phyloP scores from a whole-genome alignment of 2,888 invertebrate genomes.

The Cephus pygmeus region DNA sequence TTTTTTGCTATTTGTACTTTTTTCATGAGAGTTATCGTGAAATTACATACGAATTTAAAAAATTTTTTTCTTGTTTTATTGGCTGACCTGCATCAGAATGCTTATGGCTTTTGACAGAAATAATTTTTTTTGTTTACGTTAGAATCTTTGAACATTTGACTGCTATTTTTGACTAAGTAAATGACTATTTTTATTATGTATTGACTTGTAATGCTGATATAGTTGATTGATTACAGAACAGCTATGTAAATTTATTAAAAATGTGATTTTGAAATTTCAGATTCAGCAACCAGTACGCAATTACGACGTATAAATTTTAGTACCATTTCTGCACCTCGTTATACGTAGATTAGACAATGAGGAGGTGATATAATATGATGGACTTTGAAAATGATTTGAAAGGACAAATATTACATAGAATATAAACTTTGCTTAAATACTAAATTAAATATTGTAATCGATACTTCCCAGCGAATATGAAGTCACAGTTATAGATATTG shows the following conservation, averaged over 20 bases:
- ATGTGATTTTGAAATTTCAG: not conserved
- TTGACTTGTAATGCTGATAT: not conserved
- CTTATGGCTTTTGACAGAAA: not conserved
- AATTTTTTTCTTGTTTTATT: not conserved
- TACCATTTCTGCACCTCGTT: not conserved
- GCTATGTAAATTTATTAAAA: not conserved
- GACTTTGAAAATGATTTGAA: not conserved
- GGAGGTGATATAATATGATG: not conserved
- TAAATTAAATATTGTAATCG: not conserved
- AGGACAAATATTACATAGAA: not conserved
- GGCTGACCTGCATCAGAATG: not conserved
- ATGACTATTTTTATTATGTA: not conserved
- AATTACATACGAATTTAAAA: too few relatives aligned
- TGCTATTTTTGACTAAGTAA: not conserved
- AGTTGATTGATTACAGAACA: not conserved
- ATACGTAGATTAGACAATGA: not conserved
- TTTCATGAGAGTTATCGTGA: too few relatives aligned
- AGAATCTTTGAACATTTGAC: not conserved
- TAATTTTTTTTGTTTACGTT: not conserved
- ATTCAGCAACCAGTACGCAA: not conserved
- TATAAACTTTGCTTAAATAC: not conserved
- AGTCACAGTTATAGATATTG: not conserved
- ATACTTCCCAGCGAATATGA: not conserved
- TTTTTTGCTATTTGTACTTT: not conserved
- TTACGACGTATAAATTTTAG: not conserved